Percentiles rank a stretch among this genome's conserved stretches.
Evolutionary conservation across 1,140 invertebrate genomes (phyloP).

Genomic region (silkworm (Bombyx mori)): DNA sequence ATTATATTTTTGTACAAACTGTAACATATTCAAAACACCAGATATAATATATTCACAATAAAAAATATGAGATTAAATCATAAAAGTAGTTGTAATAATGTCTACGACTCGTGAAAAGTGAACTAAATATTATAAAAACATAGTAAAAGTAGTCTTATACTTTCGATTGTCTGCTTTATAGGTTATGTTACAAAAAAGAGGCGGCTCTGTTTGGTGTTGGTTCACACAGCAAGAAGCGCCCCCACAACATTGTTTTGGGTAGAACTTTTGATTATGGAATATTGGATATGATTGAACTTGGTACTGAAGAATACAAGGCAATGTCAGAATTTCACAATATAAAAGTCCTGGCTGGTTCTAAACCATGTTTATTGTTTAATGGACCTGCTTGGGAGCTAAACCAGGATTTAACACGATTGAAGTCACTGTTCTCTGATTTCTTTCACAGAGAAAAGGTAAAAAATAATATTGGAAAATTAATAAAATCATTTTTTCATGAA

Average conservation of each 20-base stretch:
- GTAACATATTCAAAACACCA: no score
- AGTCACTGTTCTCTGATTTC: constrained; percentile 93
- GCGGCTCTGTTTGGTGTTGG: constrained; percentile 91
- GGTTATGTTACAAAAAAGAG: constrained; percentile 88
- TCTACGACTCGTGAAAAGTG: no score
- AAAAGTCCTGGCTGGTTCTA: constrained; percentile 86
- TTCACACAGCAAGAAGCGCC: constrained; percentile 94
- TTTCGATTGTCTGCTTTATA: constrained; percentile 26
- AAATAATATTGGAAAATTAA: neutral
- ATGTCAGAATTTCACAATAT: constrained; percentile 85
- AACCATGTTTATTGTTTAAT: constrained; percentile 94
- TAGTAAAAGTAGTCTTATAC: no score
- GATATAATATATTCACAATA: no score
- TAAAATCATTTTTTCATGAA: no score
- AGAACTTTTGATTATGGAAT: constrained; percentile 91
- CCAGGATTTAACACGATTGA: constrained; percentile 85
- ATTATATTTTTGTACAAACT: no score
- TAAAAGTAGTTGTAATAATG: no score
- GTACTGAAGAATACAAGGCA: constrained; percentile 85
- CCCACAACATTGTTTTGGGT: constrained; percentile 92
- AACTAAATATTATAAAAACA: no score
- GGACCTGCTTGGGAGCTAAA: constrained; percentile 92
- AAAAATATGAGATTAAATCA: no score
- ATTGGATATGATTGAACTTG: constrained; percentile 97
- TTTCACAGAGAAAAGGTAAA: constrained; percentile 86